These are phyloP conservation scores for Minunthozetes semirufus DNA, from an alignment of 2,888 invertebrate species.

Conservation along the genomic window DNA sequence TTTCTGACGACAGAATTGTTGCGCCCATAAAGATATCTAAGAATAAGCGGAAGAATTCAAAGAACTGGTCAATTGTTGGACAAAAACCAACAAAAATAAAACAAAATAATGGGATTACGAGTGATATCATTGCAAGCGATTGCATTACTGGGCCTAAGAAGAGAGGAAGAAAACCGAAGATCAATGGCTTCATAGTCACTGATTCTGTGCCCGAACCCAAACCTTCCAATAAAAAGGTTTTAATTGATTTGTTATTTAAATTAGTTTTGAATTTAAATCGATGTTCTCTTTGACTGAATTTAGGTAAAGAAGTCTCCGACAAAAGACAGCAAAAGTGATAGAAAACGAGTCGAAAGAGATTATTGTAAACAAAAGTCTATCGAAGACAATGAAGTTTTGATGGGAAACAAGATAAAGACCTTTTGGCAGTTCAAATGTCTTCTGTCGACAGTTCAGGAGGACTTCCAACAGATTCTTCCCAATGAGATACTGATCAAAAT, in stretches of 20 bases:
- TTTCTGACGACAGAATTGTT: not conserved
- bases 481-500: slow-evolving; percentile 26
- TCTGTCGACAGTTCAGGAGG: not conserved
- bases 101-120: not conserved
- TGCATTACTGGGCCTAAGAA: not conserved
- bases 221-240: not conserved
- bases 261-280: not conserved
- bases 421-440: slow-evolving; percentile 24
- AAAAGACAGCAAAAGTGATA: not conserved
- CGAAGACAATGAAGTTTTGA: not conserved
- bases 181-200: not conserved
- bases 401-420: not conserved
- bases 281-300: no score
- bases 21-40: not conserved
- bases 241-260: not conserved
- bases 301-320: not conserved
- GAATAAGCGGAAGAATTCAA: slow-evolving; percentile 4
- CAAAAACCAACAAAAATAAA: not conserved
- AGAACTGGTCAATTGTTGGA: slow-evolving; percentile 18
- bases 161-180: not conserved
- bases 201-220: not conserved
- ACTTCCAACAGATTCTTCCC: slow-evolving; percentile 31
- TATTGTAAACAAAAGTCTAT: not conserved
- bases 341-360: not conserved
- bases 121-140: not conserved